Conservation (phyloP, 2,113 vertebrate species). For the Eidolon helvum region DNA sequence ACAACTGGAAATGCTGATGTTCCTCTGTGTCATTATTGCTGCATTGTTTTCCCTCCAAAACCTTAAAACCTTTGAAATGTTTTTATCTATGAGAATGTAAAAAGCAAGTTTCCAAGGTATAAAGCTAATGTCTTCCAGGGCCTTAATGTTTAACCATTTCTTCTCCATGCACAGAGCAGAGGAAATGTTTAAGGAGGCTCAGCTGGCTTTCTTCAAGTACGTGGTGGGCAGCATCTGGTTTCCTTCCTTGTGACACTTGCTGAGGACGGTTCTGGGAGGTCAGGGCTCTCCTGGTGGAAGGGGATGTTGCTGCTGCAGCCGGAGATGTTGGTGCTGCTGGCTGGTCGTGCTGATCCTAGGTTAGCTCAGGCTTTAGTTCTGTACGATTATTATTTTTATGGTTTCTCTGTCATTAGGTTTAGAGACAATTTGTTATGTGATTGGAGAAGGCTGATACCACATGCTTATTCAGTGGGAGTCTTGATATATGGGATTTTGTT, state of each 20-base stretch:
- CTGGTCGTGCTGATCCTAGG: slow-evolving; percentile 26
- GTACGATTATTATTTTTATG: slow-evolving; percentile 27
- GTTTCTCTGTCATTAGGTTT: slow-evolving; percentile 16
- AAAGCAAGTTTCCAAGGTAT: slow-evolving; percentile 54
- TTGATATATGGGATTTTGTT: neutral
- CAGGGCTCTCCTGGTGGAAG: slow-evolving; percentile 53
- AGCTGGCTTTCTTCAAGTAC: neutral
- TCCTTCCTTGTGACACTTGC: slow-evolving; percentile 62
- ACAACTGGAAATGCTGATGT: neutral
- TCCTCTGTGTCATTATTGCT: neutral
- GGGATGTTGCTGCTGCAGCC: neutral
- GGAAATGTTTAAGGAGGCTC: slow-evolving; percentile 39
- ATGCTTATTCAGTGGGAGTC: neutral
- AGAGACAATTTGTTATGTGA: neutral
- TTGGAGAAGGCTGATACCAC: neutral
- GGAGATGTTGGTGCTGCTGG: neutral
- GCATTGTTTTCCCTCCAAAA: neutral
- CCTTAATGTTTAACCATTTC: slow-evolving; percentile 54
- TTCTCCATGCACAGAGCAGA: slow-evolving; percentile 51
- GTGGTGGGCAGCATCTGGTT: neutral
- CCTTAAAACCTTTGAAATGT: neutral
- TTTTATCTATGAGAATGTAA: neutral
- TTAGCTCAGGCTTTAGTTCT: slow-evolving; percentile 65
- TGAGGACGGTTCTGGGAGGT: neutral
- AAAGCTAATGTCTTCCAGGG: neutral